Base-by-base conservation (phyloP, 2,797 vertebrate species). In the Melopsittacus undulatus region DNA sequence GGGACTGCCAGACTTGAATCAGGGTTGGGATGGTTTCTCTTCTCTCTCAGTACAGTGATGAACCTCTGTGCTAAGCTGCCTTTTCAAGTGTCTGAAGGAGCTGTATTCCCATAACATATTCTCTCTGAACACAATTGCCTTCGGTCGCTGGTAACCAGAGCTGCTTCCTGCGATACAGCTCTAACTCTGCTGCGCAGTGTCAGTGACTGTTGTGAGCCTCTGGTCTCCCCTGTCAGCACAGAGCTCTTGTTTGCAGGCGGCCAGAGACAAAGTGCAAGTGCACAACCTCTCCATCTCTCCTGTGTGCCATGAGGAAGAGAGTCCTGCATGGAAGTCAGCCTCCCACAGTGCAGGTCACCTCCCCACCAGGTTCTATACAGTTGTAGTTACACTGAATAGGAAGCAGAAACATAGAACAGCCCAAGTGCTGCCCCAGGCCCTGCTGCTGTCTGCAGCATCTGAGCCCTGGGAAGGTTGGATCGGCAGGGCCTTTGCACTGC, bases 331-430 rank as follows among this genome's bases (percentile, higher is more conserved):
- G 32, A 30, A 57, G 30, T 72, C 63, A 76, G 34, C 19, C 57
- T 68, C 68, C 67, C 0, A 0, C n/a, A 30, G 16, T 9, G 24
- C 57, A 66, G n/a, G 23, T 51, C 16, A 3, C 22, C 36, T 75
- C 10, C 52, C 18, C 43, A 40, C 0, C 0, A 27, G 14, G 14
- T 10, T 21, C 52, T 48, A 5, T 24, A 19, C 62, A 17, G 34
- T 10, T 66, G 24, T 10, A n/a, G 26, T 61, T 10, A n/a, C 73
- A 36, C 62, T 51, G 30, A 10, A 57, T 3, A 15, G 22, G 48
- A 21, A 62, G 24, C 27, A 76, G 59, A 57, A 80, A 57, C 7
- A 13, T 68, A 83, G 59, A 63, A 16, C 9, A 18, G 10, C 23
- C 46, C 38, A 6, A 57, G 21, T 3, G 26, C 45, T 61, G 48